A percentile compares a stretch with the other conserved stretches of the same genome.
phyloP scores from a whole-genome alignment of 2,888 invertebrate species.

The Allolobophora icterica region DNA sequence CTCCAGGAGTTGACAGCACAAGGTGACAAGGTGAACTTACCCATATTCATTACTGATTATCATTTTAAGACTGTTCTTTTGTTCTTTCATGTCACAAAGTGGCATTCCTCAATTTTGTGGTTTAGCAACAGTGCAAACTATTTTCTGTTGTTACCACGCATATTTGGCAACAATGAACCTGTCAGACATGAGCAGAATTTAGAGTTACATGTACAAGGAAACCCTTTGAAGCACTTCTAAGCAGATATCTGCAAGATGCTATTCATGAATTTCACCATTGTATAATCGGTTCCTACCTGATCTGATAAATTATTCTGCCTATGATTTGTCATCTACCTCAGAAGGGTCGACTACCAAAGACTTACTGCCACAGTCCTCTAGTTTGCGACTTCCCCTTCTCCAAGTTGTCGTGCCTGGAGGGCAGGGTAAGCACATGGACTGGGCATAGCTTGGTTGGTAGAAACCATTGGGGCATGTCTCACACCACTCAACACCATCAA shows the following conservation, averaged over 20 bases:
- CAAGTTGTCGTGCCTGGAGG: slow-evolving; percentile 63
- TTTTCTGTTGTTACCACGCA: not conserved
- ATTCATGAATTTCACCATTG: not conserved
- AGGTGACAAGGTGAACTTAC: too few species aligned
- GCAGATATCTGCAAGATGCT: not conserved
- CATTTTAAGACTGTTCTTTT: not conserved
- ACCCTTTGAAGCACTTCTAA: not conserved
- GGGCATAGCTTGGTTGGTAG: slow-evolving; percentile 64
- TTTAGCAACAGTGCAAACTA: not conserved
- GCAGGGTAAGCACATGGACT: slow-evolving; percentile 61
- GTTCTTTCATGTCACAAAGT: not conserved
- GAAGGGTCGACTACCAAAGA: too few species aligned
- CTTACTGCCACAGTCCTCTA: slow-evolving; percentile 71
- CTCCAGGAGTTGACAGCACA: too few species aligned
- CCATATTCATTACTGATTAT: not conserved
- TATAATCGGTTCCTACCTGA: not conserved
- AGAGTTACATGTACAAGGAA: not conserved
- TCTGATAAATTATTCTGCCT: not conserved
- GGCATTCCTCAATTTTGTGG: not conserved
- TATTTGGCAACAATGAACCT: not conserved
- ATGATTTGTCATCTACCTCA: not conserved
- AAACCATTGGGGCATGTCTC: slow-evolving; percentile 64
- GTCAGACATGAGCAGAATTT: not conserved
- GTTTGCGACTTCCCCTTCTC: slow-evolving; percentile 60
- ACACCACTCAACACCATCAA: slow-evolving; percentile 65